Evolutionary conservation across 2,888 invertebrate genomes (phyloP), one percentile per base, ranked within the genome.

Genomic region (Hemicrepidius hirtus): DNA sequence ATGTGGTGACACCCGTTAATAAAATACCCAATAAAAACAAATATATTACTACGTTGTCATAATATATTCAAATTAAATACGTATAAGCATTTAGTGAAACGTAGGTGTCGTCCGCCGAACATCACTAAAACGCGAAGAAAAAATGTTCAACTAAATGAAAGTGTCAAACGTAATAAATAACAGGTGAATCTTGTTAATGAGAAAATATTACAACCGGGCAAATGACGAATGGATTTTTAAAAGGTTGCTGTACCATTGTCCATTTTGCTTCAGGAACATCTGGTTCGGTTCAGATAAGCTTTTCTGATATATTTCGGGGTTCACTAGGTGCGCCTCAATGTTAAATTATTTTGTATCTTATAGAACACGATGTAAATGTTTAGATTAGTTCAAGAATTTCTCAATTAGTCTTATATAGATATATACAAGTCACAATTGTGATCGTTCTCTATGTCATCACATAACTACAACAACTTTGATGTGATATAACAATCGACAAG

Each of bases 11-110:
- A 76, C 74, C 74, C 68, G 78, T 77, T 79, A 77, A 74, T 77
- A 76, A 78, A 78, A 79, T 75, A 77, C 74, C 77, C 69, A 80
- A 80, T 80, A 80, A 84, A 83, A 81, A 79, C 79, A 77, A 81
- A 83, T 83, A 83, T 84, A 83, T 81, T 77, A 75, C 78, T 74
- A 77, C 78, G 77, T 76, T 82, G 84, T 85, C 84, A 81, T 79
- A 83, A 84, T 85, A 85, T 84, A 85, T 85, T 85, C 84, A 85
- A 84, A 85, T 85, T 84, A 85, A 83, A 81, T 79, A 77, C 76
- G 76, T 77, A 71, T 69, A 63, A 60, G 72, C 40, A 21, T 69
- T 69, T 70, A 62, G 71, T 63, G 40, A 65, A 57, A 62, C 66
- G 73, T 74, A 64, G 69, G 76, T 59, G 76, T 71, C 59, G 67